These are phyloP conservation scores for Hyles euphorbiae DNA, from an alignment of 1,140 invertebrate genomes.

Conservation along the genomic window DNA sequence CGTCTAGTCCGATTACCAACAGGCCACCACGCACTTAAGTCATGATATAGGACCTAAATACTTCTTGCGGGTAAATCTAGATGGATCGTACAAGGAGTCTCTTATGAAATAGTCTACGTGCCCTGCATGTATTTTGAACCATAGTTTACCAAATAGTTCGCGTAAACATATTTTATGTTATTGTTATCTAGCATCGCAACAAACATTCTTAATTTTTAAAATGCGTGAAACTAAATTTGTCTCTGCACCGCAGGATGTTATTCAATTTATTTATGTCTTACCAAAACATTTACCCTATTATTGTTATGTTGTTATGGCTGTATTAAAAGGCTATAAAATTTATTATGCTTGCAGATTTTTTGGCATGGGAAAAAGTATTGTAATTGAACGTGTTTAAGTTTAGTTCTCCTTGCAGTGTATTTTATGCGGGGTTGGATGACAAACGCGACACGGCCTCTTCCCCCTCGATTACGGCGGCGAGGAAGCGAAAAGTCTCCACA, in stretches of 20 bases:
- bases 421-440: slow-evolving; percentile 51
- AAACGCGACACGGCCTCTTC: slow-evolving; percentile 51
- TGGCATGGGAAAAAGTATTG: slow-evolving; percentile 13
- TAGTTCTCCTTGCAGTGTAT: background rate
- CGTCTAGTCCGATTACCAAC: too few relatives aligned
- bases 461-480: slow-evolving; percentile 61
- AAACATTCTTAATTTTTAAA: slow-evolving; percentile 6
- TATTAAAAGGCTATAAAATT: slow-evolving; percentile 73
- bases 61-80: too few relatives aligned
- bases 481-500: slow-evolving; percentile 58
- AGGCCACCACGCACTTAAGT: too few relatives aligned
- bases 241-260: slow-evolving; percentile 42
- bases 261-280: slow-evolving; percentile 70
- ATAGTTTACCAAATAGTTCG: too few relatives aligned
- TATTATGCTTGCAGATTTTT: slow-evolving; percentile 60
- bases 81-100: too few relatives aligned
- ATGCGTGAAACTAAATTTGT: slow-evolving; percentile 36
- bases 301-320: slow-evolving; percentile 70
- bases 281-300: slow-evolving; percentile 75
- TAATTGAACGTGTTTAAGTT: background rate
- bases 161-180: too few relatives aligned
- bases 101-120: too few relatives aligned
- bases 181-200: too few relatives aligned
- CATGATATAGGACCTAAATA: too few relatives aligned
- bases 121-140: too few relatives aligned